Conservation (phyloP, 2,113 vertebrate genomes). For the Labeo rohita region DNA sequence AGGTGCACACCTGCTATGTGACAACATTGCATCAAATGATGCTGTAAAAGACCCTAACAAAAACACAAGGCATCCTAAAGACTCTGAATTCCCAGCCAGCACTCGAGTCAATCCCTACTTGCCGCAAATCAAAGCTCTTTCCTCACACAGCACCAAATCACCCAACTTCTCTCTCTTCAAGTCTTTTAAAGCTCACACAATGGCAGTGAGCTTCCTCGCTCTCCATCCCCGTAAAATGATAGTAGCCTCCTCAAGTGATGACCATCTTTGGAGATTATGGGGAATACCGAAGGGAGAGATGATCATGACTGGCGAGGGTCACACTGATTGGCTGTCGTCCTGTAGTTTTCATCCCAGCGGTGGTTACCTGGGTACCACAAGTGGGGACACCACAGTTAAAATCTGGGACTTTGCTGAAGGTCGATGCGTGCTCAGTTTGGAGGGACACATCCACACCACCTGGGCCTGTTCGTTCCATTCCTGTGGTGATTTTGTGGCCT, state of each 20-base stretch:
- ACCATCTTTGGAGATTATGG: slow-evolving; percentile 80
- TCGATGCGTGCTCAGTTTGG: slow-evolving; percentile 71
- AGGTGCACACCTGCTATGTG: slow-evolving; percentile 57
- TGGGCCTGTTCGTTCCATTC: slow-evolving; percentile 82
- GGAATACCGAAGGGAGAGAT: slow-evolving; percentile 73
- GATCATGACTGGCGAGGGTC: slow-evolving; percentile 76
- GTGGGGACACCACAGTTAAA: slow-evolving; percentile 74
- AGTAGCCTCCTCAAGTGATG: slow-evolving; percentile 74
- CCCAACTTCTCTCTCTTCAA: slow-evolving; percentile 67
- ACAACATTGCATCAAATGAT: slow-evolving; percentile 36
- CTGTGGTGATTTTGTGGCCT: slow-evolving; percentile 81
- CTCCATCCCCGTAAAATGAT: slow-evolving; percentile 73
- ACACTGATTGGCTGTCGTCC: slow-evolving; percentile 80
- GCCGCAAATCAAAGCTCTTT: slow-evolving; percentile 57
- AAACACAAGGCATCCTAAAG: slow-evolving; percentile 59
- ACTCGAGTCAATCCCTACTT: slow-evolving; percentile 59
- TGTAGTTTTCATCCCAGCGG: slow-evolving; percentile 82
- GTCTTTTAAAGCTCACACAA: slow-evolving; percentile 73
- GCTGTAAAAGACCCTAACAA: slow-evolving; percentile 55
- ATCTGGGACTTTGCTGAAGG: slow-evolving; percentile 76
- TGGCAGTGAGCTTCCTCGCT: slow-evolving; percentile 76
- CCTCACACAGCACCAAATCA: slow-evolving; percentile 54
- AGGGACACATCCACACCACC: slow-evolving; percentile 73
- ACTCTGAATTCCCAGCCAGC: slow-evolving; percentile 76
- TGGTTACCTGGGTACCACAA: slow-evolving; percentile 73